phyloP scores from a whole-genome alignment of 2,113 vertebrate genomes.

The Chamaea fasciata region DNA sequence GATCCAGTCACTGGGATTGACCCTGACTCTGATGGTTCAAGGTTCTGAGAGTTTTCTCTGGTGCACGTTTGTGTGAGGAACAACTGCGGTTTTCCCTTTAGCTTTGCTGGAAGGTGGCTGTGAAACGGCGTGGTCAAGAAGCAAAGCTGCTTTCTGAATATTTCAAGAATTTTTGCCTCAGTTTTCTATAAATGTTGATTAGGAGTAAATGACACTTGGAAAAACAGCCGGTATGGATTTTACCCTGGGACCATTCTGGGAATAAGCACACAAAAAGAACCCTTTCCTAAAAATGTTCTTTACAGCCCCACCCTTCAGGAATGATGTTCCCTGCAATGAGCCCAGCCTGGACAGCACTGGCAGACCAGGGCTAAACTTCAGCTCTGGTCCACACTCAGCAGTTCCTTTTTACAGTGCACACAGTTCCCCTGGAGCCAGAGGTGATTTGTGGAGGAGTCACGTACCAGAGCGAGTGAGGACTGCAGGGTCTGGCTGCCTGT shows the following conservation, averaged over 20 bases:
- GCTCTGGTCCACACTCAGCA: neutral
- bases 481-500: neutral
- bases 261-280: neutral
- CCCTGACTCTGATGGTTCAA: neutral
- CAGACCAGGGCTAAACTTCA: neutral
- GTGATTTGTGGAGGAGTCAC: neutral
- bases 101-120: neutral
- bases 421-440: neutral
- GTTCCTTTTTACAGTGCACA: neutral
- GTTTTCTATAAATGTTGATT: neutral
- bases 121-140: neutral
- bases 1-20: neutral
- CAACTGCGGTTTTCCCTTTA: neutral
- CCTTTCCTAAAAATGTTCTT: neutral
- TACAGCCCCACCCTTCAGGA: neutral
- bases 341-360: neutral
- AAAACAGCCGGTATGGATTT: neutral
- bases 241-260: neutral
- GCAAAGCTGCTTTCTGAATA: neutral
- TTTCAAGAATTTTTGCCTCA: neutral
- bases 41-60: neutral
- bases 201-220: neutral
- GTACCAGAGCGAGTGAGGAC: rapidly evolving
- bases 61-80: neutral
- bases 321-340: neutral